Conservation (phyloP, 2,888 invertebrate species). For the Drosophila robusta region DNA sequence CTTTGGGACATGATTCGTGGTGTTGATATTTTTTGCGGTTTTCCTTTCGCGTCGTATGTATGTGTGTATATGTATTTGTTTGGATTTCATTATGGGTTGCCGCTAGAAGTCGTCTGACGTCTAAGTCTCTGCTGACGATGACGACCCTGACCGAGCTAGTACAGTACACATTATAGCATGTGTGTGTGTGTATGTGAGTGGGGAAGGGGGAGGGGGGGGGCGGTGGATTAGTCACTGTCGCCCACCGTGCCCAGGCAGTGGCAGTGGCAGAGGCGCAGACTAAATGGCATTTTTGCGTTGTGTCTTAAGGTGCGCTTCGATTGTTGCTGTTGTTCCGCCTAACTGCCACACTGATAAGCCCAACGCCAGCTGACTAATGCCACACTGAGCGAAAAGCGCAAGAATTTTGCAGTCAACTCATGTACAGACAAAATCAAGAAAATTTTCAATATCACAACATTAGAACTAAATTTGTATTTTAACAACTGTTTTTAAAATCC, state of each 20-base stretch:
- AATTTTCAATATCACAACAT: too few relatives aligned
- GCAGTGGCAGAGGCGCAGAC: slow-evolving; percentile 52
- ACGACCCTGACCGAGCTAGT: slow-evolving; percentile 24
- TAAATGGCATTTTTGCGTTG: slow-evolving; percentile 58
- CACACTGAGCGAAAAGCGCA: too few relatives aligned
- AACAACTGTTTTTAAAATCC: too few relatives aligned
- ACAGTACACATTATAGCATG: background rate
- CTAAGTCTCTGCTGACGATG: background rate
- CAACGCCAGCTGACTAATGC: slow-evolving; percentile 34
- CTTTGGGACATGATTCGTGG: slow-evolving; percentile 26
- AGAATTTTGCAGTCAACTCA: too few relatives aligned
- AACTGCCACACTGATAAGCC: slow-evolving; percentile 43
- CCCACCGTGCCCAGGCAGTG: slow-evolving; percentile 33
- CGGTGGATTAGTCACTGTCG: slow-evolving; percentile 20
- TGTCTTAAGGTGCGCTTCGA: slow-evolving; percentile 23
- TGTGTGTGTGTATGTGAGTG: background rate
- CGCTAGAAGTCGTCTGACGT: slow-evolving; percentile 2
- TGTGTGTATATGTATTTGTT: slow-evolving; percentile 25
- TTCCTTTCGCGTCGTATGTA: slow-evolving; percentile 24
- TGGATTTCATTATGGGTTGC: slow-evolving; percentile 35
- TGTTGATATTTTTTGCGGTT: slow-evolving; percentile 37
- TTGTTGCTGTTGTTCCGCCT: slow-evolving; percentile 19
- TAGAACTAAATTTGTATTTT: too few relatives aligned
- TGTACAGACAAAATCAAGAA: background rate
- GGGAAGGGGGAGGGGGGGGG: background rate